Evolutionary conservation across 2,113 vertebrate genomes (phyloP).

Genomic region (Anseranas semipalmata): DNA sequence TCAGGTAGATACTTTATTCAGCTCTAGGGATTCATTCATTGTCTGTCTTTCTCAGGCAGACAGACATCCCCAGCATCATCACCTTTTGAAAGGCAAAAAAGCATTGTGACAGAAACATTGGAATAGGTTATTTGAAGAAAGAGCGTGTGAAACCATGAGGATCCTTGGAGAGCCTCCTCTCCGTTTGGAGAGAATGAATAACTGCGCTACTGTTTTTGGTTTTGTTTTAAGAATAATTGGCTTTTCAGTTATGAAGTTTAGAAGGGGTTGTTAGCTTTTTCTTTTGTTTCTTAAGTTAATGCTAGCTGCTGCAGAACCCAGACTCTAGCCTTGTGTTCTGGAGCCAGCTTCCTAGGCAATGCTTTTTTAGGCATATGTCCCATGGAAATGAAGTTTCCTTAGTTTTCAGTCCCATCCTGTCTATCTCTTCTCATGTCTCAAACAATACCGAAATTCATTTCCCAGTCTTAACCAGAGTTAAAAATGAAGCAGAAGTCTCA

Average conservation of each 20-base stretch:
- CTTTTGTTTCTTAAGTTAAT: neutral
- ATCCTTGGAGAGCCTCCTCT: neutral
- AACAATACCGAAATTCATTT: neutral
- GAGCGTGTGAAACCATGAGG: neutral
- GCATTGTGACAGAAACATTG: neutral
- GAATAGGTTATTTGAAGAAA: neutral
- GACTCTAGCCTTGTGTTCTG: neutral
- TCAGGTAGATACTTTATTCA: neutral
- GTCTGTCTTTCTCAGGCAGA: neutral
- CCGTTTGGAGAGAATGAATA: neutral
- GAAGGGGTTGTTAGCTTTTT: neutral
- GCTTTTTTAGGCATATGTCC: neutral
- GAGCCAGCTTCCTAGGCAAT: neutral
- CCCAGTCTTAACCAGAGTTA: neutral
- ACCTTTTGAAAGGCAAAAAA: neutral
- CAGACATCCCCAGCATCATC: fast-evolving
- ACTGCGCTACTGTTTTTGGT: neutral
- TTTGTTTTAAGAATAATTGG: neutral
- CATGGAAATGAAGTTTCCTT: neutral
- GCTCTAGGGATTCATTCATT: neutral
- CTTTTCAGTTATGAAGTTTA: neutral
- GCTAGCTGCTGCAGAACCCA: neutral
- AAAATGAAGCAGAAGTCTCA: neutral
- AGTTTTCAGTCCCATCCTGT: neutral
- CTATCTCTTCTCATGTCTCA: neutral